These are phyloP conservation scores for Lasioglossum oenotherae DNA, from an alignment of 2,888 invertebrate genomes.

Conservation along the genomic window DNA sequence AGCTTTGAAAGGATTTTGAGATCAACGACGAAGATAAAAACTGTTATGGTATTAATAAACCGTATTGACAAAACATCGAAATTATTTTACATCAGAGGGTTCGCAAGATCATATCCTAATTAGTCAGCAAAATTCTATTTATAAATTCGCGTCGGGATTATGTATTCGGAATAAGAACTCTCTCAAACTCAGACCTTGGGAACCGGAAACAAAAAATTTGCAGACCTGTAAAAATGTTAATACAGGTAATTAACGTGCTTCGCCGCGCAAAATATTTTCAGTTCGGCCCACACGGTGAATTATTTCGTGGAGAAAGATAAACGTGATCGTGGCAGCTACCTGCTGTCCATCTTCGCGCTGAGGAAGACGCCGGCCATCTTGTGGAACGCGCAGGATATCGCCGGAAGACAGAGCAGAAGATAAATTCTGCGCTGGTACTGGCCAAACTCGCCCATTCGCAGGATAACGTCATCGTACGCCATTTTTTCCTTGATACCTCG, in stretches of 20 bases:
- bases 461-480: slow-evolving; percentile 90
- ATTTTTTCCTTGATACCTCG: slow-evolving; percentile 81
- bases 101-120: not conserved
- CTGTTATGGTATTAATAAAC: no score
- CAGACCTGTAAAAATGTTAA: slow-evolving; percentile 4
- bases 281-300: not conserved
- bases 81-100: not conserved
- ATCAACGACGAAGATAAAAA: no score
- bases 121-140: not conserved
- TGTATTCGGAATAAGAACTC: not conserved
- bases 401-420: slow-evolving; percentile 89
- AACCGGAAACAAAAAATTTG: not conserved
- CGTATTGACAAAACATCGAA: not conserved
- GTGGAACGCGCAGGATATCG: slow-evolving; percentile 90
- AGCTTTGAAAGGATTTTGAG: no score
- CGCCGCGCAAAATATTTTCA: not conserved
- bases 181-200: not conserved
- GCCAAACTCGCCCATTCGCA: slow-evolving; percentile 89
- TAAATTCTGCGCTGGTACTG: slow-evolving; percentile 89
- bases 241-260: not conserved
- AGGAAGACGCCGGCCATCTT: slow-evolving; percentile 90
- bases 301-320: not conserved
- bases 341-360: slow-evolving; percentile 88
- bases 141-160: not conserved
- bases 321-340: slow-evolving; percentile 82